Percentiles rank a stretch among this genome's conserved stretches.
Evolutionary conservation across 2,113 vertebrate genomes (phyloP).

Genomic region (Dendropsophus ebraccatus): DNA sequence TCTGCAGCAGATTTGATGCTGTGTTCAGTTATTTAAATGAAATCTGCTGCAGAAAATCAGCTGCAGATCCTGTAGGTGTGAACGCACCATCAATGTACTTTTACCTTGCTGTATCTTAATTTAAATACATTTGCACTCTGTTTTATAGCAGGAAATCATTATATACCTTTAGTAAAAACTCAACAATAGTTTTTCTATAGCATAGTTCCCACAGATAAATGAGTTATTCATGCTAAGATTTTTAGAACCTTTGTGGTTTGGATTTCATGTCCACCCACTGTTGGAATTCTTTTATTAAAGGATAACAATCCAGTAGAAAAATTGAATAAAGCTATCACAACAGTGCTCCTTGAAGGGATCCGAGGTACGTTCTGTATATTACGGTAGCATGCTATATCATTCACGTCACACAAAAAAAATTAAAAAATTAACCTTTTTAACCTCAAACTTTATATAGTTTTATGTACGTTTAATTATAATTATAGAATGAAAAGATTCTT

Average conservation of each 20-base stretch:
- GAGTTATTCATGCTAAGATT: constrained; percentile 10
- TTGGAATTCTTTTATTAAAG: constrained; percentile 42
- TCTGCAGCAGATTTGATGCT: no score
- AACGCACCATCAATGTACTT: no score
- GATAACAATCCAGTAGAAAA: constrained; percentile 33
- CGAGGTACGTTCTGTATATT: background rate
- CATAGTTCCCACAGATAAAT: constrained; percentile 1
- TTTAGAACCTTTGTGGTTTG: constrained; percentile 25
- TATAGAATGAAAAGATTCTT: no score
- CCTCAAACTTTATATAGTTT: no score
- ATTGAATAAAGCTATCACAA: constrained; percentile 47
- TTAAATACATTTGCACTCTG: no score
- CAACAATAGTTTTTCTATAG: background rate
- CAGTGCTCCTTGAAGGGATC: background rate
- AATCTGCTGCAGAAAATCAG: no score
- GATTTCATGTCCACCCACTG: constrained; percentile 9
- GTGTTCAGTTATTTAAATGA: no score
- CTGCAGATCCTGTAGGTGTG: no score
- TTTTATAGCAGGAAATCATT: background rate
- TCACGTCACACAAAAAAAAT: background rate
- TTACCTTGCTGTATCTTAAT: no score
- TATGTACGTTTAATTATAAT: no score
- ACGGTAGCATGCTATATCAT: no score
- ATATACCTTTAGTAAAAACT: background rate
- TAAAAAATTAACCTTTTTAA: no score